phyloP scores from a whole-genome alignment of 2,888 invertebrate species.

The Microchrysa polita region DNA sequence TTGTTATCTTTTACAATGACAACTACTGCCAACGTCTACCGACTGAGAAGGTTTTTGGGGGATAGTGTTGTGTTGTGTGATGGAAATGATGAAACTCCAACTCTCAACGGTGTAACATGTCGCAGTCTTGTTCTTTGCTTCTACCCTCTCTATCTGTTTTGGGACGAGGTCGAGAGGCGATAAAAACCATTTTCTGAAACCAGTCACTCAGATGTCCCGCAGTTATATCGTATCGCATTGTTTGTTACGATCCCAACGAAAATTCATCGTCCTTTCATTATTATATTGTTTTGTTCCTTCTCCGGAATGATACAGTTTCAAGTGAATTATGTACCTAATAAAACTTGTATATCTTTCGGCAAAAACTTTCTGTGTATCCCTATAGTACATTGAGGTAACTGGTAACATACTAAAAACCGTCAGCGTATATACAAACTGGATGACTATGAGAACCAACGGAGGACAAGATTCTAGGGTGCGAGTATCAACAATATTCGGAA shows the following conservation, averaged over 20 bases:
- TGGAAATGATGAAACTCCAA: neutral
- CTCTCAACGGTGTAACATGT: neutral
- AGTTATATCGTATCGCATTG: slow-evolving; percentile 20
- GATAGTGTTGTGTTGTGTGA: neutral
- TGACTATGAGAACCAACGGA: neutral
- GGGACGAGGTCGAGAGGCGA: neutral
- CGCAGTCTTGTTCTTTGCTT: neutral
- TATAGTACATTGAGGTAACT: slow-evolving; percentile 12
- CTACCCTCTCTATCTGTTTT: neutral
- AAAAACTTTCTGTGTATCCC: slow-evolving; percentile 44
- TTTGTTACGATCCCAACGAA: slow-evolving; percentile 20
- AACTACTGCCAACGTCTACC: neutral
- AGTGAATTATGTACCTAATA: slow-evolving; percentile 50
- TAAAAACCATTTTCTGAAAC: slow-evolving; percentile 40
- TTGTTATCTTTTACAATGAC: slow-evolving; percentile 11
- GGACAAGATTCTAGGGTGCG: neutral
- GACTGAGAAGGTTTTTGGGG: neutral
- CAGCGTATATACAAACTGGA: neutral
- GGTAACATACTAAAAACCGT: slow-evolving; percentile 1
- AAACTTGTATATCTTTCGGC: slow-evolving; percentile 47
- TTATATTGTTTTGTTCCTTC: slow-evolving; percentile 37
- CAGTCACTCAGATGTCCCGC: slow-evolving; percentile 39
- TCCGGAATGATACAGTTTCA: slow-evolving; percentile 33
- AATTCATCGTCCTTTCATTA: slow-evolving; percentile 36
- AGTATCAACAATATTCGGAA: neutral